Evolutionary conservation across 2,888 invertebrate species (phyloP), one percentile per base, ranked within the genome.

Genomic region (Dimorphilus gyrociliatus): DNA sequence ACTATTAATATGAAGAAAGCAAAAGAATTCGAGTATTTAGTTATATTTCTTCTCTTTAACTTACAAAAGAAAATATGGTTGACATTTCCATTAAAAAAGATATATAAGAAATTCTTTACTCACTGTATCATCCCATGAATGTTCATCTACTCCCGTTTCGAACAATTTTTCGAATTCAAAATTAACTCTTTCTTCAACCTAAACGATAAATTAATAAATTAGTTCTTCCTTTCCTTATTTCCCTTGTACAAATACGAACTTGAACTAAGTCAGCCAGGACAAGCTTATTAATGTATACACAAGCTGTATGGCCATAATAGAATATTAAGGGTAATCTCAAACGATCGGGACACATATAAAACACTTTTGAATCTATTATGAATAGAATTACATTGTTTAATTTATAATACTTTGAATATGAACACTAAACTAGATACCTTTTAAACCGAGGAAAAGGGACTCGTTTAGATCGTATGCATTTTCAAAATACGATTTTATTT

Each of bases 81-180:
- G n/a, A n/a, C n/a, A n/a, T n/a, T n/a, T n/a, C n/a, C n/a, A n/a
- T n/a, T n/a, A n/a, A n/a, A n/a, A n/a, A n/a, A n/a, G n/a, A n/a
- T n/a, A n/a, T n/a, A n/a, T n/a, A n/a, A n/a, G n/a, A n/a, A n/a
- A n/a, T n/a, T n/a, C n/a, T n/a, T n/a, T 8, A 24, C 46, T 40
- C 44, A 57, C 59, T 15, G 53, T 55, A 30, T 58, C 57, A 40
- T 60, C 60, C 60, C 60, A 60, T 4, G 55, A 55, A 55, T 57
- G 55, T 35, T 60, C 60, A 44, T 60, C 58, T 0, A 60, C 60
- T 5, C 60, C 60, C 4, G 58, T 60, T 36, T 60, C 60, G 46
- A 58, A 55, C 37, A 55, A 39, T 12, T 50, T 51, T 35, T 58
- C 60, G 35, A 47, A 48, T 18, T 48, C 45, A 14, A 50, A 30